Percentiles rank a stretch among this genome's conserved stretches.
Evolutionary conservation across 2,797 vertebrate species (phyloP).

Genomic region (Numenius phaeopus): DNA sequence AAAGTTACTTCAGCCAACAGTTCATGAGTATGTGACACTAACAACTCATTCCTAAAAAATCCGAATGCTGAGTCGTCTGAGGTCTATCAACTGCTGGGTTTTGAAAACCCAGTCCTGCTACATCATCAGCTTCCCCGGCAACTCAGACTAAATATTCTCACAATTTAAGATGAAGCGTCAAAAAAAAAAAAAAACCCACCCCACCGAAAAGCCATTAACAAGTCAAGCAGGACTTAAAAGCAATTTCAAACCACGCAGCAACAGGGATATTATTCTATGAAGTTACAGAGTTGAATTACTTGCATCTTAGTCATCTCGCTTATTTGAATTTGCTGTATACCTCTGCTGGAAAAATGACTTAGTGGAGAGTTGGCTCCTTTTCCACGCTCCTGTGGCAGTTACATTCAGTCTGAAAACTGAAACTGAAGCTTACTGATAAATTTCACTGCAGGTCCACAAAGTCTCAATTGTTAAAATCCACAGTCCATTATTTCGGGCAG

Average conservation of each 20-base stretch:
- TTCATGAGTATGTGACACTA: background rate
- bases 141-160: background rate
- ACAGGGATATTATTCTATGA: background rate
- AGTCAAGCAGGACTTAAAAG: conserved; percentile 23
- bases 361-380: background rate
- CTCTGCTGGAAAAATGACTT: background rate
- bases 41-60: background rate
- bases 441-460: background rate
- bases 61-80: background rate
- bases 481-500: background rate
- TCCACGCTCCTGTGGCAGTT: background rate
- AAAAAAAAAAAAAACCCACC: background rate
- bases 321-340: background rate
- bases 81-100: background rate
- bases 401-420: background rate
- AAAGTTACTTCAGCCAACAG: background rate
- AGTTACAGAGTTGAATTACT: background rate
- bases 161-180: background rate
- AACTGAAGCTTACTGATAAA: background rate
- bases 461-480: conserved; percentile 6
- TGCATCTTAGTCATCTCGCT: background rate
- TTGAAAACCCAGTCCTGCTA: background rate
- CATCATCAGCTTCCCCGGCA: background rate
- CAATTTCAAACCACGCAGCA: background rate
- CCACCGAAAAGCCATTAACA: background rate